Conservation (phyloP, 2,113 vertebrate species). For the Stigmatopora nigra region DNA sequence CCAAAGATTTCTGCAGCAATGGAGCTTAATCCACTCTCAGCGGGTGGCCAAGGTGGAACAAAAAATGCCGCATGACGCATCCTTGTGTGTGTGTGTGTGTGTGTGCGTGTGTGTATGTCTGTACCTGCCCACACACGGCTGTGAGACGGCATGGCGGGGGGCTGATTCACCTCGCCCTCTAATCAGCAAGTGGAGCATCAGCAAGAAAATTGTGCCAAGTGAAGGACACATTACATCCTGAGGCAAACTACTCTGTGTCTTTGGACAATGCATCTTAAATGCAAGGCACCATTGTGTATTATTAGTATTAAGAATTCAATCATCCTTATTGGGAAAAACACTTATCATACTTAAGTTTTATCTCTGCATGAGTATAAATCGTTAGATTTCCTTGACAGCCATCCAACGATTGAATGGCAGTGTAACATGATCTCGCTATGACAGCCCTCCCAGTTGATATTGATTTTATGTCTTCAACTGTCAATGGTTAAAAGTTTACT, state of each 20-base stretch:
- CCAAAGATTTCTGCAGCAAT: neutral
- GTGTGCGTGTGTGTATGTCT: neutral
- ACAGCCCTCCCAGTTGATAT: no score
- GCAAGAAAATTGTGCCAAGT: neutral
- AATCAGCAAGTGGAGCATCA: constrained; percentile 1
- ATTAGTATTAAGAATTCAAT: neutral
- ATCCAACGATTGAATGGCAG: no score
- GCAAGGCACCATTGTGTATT: neutral
- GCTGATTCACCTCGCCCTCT: neutral
- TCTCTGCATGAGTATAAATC: no score
- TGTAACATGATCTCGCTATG: no score
- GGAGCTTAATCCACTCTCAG: constrained; percentile 1
- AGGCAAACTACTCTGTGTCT: neutral
- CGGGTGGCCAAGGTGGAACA: constrained; percentile 1
- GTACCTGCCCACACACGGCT: neutral
- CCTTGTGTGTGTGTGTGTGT: neutral
- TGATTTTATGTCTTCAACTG: no score
- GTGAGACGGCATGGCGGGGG: neutral
- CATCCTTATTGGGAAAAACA: neutral
- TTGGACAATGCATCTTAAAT: neutral
- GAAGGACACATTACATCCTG: neutral
- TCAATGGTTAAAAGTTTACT: no score
- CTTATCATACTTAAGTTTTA: neutral
- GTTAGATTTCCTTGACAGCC: no score
- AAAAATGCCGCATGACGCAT: constrained; percentile 4